Evolutionary conservation across 2,888 invertebrate species (phyloP), one percentile per base, ranked within the genome.

Genomic region (Acutogordius australiensis): DNA sequence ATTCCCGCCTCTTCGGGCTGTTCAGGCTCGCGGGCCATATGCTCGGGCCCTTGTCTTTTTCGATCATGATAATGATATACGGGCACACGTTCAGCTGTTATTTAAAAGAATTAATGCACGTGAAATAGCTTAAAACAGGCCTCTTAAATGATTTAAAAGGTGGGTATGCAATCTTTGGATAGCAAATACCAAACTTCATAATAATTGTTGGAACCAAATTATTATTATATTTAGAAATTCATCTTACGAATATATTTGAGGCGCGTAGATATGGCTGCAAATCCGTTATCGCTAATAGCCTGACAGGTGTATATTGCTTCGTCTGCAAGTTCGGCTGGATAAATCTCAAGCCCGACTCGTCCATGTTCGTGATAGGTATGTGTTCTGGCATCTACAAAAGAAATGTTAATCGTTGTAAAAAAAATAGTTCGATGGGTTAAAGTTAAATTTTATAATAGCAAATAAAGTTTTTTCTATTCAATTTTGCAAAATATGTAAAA

Each of bases 251-350:
- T 51, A 23, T 23, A 51, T 51, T 51, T 51, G 4, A 51, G 26
- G 8, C 51, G 8, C 8, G 51, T 51, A 4, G 51, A 51, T 51
- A 51, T 51, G 8, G 51, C 51, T 8, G 51, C 51, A 51, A n/a
- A 51, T n/a, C 51, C 51, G 23, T 51, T 51, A 23, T 51, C 51
- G 51, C 51, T 51, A 23, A 23, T 51, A 23, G 51, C 51, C 23
- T 51, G 51, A 23, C 51, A 51, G 4, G 51, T 51, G 51, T 51
- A 51, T 21, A 51, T 23, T n/a, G 18, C 51, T 51, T 51, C 51
- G 51, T 51, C 51, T 4, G 23, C 8, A 4, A 51, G 18, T 51
- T 51, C 51, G 4, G 51, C 51, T n/a, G 51, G 51, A 51, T 51
- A 51, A n/a, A 51, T 51, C 23, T 51, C 51, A 4, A 51, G 23